These are phyloP conservation scores for Arge pagana DNA, from an alignment of 2,888 invertebrate species.

Conservation along the genomic window DNA sequence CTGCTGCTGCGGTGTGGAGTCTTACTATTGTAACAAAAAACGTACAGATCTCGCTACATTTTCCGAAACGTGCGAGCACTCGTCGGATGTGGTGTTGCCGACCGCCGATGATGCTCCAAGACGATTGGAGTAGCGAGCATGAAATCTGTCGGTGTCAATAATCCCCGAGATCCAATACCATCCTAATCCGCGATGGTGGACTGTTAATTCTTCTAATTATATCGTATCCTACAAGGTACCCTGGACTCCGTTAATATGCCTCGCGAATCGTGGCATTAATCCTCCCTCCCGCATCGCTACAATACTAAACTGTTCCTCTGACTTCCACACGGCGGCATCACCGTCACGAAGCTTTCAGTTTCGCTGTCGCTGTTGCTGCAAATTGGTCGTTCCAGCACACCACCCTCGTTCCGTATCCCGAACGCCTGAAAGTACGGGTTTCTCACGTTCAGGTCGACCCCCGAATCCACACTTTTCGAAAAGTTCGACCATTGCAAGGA, in stretches of 20 bases:
- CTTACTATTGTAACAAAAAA: too few relatives aligned
- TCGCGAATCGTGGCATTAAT: background rate
- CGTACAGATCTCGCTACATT: too few relatives aligned
- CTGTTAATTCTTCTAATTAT: too few relatives aligned
- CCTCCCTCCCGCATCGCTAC: conserved; percentile 9
- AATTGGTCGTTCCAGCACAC: conserved; percentile 40
- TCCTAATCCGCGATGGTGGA: too few relatives aligned
- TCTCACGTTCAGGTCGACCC: conserved; percentile 38
- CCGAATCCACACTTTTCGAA: conserved; percentile 47
- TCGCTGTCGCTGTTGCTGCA: conserved; percentile 58
- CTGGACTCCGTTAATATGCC: conserved; percentile 17
- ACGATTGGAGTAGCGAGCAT: too few relatives aligned
- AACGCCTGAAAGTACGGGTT: conserved; percentile 34
- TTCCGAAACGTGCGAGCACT: too few relatives aligned
- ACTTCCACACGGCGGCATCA: conserved; percentile 46
- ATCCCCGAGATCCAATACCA: too few relatives aligned
- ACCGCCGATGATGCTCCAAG: too few relatives aligned
- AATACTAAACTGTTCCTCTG: conserved; percentile 32
- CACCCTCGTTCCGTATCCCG: conserved; percentile 29
- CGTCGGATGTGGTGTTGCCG: too few relatives aligned
- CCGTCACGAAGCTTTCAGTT: conserved; percentile 60
- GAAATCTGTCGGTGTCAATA: too few relatives aligned
- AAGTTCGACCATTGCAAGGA: conserved; percentile 40
- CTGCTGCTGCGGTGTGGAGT: too few relatives aligned
- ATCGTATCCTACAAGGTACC: conserved; percentile 16